Percentiles rank a stretch among this genome's conserved stretches.
phyloP scores from a whole-genome alignment of 2,797 vertebrate genomes.

The Brachymystax lenok region DNA sequence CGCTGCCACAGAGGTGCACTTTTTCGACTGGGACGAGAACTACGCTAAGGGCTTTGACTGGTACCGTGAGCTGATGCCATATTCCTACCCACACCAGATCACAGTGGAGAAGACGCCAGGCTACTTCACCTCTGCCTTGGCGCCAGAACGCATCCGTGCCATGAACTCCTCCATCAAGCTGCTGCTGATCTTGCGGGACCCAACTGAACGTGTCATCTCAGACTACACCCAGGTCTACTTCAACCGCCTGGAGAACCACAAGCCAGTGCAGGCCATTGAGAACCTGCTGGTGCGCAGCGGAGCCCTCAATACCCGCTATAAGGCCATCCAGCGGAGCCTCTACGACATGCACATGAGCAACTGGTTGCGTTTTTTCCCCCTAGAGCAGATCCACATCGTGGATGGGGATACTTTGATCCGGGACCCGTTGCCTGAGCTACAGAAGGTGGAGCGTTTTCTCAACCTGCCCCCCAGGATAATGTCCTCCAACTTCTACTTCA shows the following conservation, averaged over 20 bases:
- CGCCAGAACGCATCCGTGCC: constrained; percentile 86
- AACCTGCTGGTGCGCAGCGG: constrained; percentile 90
- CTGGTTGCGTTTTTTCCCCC: constrained; percentile 88
- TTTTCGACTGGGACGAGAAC: constrained; percentile 96
- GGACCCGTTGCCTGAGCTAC: constrained; percentile 87
- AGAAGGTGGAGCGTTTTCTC: constrained; percentile 89
- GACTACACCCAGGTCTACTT: constrained; percentile 97
- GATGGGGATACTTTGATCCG: constrained; percentile 90
- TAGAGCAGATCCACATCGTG: constrained; percentile 92
- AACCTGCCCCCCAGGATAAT: constrained; percentile 87
- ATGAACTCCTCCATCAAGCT: constrained; percentile 94
- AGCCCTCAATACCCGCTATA: constrained; percentile 88
- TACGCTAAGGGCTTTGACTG: constrained; percentile 90
- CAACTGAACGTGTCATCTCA: constrained; percentile 89
- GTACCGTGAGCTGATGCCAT: constrained; percentile 91
- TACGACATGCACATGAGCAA: constrained; percentile 91
- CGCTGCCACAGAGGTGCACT: constrained; percentile 92
- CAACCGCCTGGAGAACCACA: constrained; percentile 91
- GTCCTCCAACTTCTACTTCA: constrained; percentile 94
- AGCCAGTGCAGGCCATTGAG: constrained; percentile 92
- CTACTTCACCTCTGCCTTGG: constrained; percentile 89
- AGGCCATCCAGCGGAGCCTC: constrained; percentile 91
- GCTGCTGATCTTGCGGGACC: constrained; percentile 89
- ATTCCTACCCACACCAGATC: constrained; percentile 90
- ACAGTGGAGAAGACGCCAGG: constrained; percentile 94